phyloP scores from a whole-genome alignment of 1,140 invertebrate species.

The Leucophenga varia region DNA sequence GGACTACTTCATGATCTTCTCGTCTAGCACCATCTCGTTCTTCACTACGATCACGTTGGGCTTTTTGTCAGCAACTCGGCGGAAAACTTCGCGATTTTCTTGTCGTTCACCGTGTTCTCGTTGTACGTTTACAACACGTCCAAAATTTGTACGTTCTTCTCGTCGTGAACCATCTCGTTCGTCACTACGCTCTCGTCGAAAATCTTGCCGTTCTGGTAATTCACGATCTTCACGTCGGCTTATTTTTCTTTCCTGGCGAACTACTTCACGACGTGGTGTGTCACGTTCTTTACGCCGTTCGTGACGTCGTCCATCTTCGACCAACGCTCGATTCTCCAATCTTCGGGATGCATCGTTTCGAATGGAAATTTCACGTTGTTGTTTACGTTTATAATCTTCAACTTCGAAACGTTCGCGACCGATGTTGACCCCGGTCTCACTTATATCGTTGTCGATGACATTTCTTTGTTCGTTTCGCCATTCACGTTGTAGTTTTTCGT shows the following conservation, averaged over 20 bases:
- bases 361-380: background rate
- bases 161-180: background rate
- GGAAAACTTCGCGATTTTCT: background rate
- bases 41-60: background rate
- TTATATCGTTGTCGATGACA: too few relatives aligned
- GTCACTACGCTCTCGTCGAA: constrained; percentile 5
- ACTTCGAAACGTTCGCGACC: background rate
- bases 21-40: background rate
- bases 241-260: background rate
- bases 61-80: background rate
- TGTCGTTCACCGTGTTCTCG: constrained; percentile 1
- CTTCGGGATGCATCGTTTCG: background rate
- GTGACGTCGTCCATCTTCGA: background rate
- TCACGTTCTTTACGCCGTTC: background rate
- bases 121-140: background rate
- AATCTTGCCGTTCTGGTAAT: background rate
- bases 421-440: background rate
- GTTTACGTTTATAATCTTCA: background rate
- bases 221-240: background rate
- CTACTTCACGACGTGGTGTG: background rate
- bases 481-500: too few relatives aligned
- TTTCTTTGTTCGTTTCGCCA: background rate
- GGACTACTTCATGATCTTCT: background rate
- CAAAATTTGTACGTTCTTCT: background rate
- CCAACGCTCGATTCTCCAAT: background rate